Conservation (phyloP, 2,113 vertebrate genomes). For the Myrmecobius fasciatus region DNA sequence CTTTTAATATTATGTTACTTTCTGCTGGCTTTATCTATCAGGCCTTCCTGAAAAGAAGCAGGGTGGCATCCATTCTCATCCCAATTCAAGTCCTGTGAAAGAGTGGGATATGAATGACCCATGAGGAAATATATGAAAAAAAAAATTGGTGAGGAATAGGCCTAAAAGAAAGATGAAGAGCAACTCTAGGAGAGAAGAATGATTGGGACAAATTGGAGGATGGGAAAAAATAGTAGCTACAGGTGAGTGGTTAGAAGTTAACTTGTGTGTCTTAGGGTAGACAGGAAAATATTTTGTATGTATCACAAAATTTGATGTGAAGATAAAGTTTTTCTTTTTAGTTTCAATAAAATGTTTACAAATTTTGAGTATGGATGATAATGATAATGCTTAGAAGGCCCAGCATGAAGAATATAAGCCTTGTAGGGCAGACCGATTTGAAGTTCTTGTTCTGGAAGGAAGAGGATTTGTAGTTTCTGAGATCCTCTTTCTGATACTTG, state of each 20-base stretch:
- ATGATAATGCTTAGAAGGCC: not conserved
- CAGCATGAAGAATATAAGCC: not conserved
- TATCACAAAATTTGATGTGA: not conserved
- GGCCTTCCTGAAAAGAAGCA: conserved; percentile 25
- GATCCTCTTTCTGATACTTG: not conserved
- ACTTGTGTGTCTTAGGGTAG: not conserved
- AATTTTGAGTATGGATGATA: not conserved
- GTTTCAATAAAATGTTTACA: not conserved
- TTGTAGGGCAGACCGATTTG: not conserved
- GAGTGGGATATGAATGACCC: conserved; percentile 2
- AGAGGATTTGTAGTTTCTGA: not conserved
- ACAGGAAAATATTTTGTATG: not conserved
- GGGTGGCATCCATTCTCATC: not conserved
- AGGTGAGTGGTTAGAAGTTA: not conserved
- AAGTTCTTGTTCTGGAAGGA: not conserved
- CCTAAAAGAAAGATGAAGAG: not conserved
- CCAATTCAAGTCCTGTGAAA: conserved; percentile 16
- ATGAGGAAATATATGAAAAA: not conserved
- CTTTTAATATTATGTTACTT: conserved; percentile 10
- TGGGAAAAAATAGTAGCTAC: not conserved
- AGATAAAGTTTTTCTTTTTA: not conserved
- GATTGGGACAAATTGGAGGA: conserved; percentile 1
- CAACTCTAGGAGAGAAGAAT: not conserved
- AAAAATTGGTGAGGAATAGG: not conserved
- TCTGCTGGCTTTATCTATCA: conserved; percentile 31